Evolutionary conservation across 2,888 invertebrate species (phyloP), one percentile per base, ranked within the genome.

Genomic region (Mimumesa dahlbomi): DNA sequence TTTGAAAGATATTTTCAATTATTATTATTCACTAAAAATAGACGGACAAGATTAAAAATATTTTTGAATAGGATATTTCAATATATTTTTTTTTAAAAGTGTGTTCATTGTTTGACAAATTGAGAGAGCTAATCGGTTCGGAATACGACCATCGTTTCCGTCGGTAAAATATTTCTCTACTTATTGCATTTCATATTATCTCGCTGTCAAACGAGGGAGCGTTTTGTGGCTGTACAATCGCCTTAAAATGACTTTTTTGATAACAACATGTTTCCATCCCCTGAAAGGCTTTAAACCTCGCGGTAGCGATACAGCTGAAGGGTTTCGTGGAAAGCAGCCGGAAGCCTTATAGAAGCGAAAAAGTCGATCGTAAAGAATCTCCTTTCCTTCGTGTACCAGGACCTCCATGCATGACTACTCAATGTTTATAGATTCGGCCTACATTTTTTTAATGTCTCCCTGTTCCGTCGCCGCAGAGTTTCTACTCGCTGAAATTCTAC

Each of bases 281-380:
- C 7, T 31, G 53, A 53, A 36, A 63, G 46, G 46, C 53, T 50
- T 46, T 66, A 65, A 59, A 52, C 45, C 36, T 46, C 18, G 18
- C 22, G 7, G 36, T 13, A 40, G 21, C 21, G 11, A 11, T 46
- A 16, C 14, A 11, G 46, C 31, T 16, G 52, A 43, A 62, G 46
- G 66, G 49, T 45, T 46, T 45, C 40, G 43, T 14, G 38, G 56
- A 65, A 78, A 58, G 56, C 62, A 70, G 63, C 50, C 62, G 62
- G 74, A 76, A 76, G 38, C 42, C 59, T 34, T 16, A 19, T 21
- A 46, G 40, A 50, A 43, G 57, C 36, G 19, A 49, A 52, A 52
- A 62, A 64, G 62, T 69, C 65, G 61, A 71, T 74, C 74, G 71
- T 72, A 74, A 78, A 76, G 73, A 68, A 81, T 67, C 52, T 54